phyloP scores from a whole-genome alignment of 2,888 invertebrate genomes.

The Nudaria mundana region DNA sequence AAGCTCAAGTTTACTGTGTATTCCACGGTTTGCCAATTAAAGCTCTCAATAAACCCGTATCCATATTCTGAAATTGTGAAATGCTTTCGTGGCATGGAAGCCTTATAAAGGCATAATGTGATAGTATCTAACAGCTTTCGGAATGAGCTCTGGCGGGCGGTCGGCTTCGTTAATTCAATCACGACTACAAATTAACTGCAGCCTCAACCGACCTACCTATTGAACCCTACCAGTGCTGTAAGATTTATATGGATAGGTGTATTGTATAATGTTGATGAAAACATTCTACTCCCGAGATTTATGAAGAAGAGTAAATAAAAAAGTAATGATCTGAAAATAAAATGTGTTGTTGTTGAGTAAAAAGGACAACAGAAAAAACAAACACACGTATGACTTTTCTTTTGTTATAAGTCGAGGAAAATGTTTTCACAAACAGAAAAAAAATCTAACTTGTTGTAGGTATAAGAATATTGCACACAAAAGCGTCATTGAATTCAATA shows the following conservation, averaged over 20 bases:
- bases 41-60: conserved; percentile 15
- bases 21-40: conserved; percentile 25
- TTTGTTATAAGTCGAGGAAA: not conserved
- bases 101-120: conserved; percentile 40
- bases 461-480: conserved; percentile 16
- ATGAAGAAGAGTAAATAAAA: not conserved
- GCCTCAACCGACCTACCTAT: conserved; percentile 39
- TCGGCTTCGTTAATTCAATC: conserved; percentile 65
- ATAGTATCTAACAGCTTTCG: conserved; percentile 55
- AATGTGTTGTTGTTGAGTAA: too few relatives aligned
- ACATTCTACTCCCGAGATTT: conserved; percentile 4
- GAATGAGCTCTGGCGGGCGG: conserved; percentile 48
- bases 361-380: too few relatives aligned
- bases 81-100: conserved; percentile 35
- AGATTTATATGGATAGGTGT: conserved; percentile 5
- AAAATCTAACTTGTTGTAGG: not conserved
- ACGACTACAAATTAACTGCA: conserved; percentile 63
- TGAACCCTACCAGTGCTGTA: conserved; percentile 30
- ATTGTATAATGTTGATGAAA: conserved; percentile 9
- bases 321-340: too few relatives aligned
- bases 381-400: not conserved
- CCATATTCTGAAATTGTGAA: conserved; percentile 21
- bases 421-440: not conserved
- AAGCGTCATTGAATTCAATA: conserved; percentile 22
- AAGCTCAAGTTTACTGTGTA: conserved; percentile 21